Evolutionary conservation across 2,113 vertebrate species (phyloP), one percentile per base, ranked within the genome.

Genomic region (Microcebus tavaratra): DNA sequence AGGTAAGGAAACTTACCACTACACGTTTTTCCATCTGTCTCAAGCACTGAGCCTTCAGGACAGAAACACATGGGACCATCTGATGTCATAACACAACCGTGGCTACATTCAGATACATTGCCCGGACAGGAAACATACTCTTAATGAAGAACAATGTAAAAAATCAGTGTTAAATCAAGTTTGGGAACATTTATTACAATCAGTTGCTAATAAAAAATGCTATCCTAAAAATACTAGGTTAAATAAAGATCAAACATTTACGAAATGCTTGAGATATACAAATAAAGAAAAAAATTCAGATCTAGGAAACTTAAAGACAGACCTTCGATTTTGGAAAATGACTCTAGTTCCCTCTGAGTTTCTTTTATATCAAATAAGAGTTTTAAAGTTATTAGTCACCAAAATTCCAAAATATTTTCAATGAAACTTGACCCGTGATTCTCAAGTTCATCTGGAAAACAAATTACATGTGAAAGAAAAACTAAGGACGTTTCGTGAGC

Each of bases 51-150:
- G 75, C 99, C 99, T 92, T 99, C 98, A 2, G 99, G 99, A 97
- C 99, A 99, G 97, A 99, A 98, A 96, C 99, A 99, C 53, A 98
- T 21, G 34, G 99, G 98, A 2, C 99, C 99, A 53, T 98, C 94
- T 6, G 98, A 98, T 48, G 99, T 99, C 81, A 98, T 97, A 93
- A 99, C 97, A 96, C 99, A 99, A 45, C 98, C 98, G 0, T 99
- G 97, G 82, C 99, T 99, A 88, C 99, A 99, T 39, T 96, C 87
- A 0, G 98, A 98, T 42, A 91, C 1, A 0, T 99, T 99, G 65
- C 92, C 98, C 86, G 97, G 95, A 92, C 99, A 99, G 36, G 98
- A 98, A 95, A 98, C 94, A 17, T 99, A 95, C 97, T 99, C 99
- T 99, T 82, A 96, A 97, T 97, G 65, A 86, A 97, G 27, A 8